Evolutionary conservation across 2,113 vertebrate species (phyloP).

Genomic region (Erythrocercus mccallii): DNA sequence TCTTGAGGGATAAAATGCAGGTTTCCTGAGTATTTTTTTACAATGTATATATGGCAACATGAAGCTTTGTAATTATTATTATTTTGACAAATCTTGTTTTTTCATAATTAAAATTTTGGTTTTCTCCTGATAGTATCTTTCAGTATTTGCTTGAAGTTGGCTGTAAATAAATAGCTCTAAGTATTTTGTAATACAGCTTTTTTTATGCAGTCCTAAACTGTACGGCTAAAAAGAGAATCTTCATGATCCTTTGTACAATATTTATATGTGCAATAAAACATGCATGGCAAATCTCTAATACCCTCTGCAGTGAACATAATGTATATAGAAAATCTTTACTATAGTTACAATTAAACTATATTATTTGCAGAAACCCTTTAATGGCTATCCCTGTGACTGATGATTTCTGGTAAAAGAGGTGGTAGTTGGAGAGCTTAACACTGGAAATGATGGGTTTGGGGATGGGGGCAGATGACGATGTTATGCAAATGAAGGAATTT

Average conservation of each 20-base stretch:
- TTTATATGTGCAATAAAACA: slow-evolving; percentile 75
- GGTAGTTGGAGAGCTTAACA: neutral
- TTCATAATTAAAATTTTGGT: slow-evolving; percentile 67
- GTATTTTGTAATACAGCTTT: slow-evolving; percentile 75
- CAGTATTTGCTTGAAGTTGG: slow-evolving; percentile 66
- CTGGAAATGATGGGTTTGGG: neutral
- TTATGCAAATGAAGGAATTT: neutral
- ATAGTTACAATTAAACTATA: slow-evolving; percentile 77
- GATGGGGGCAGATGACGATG: neutral
- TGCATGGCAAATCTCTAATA: slow-evolving; percentile 47
- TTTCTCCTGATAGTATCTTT: slow-evolving; percentile 70
- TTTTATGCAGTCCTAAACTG: slow-evolving; percentile 61
- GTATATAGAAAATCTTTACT: slow-evolving; percentile 64
- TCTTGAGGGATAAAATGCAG: slow-evolving; percentile 67
- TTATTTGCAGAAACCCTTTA: slow-evolving; percentile 65
- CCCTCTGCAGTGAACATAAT: slow-evolving; percentile 75
- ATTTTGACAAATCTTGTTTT: slow-evolving; percentile 75
- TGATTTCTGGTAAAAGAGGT: neutral
- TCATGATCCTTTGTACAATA: slow-evolving; percentile 70
- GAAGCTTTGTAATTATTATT: slow-evolving; percentile 76
- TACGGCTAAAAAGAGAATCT: slow-evolving; percentile 41
- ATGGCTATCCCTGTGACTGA: neutral
- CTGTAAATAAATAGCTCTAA: slow-evolving; percentile 74
- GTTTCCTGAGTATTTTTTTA: slow-evolving; percentile 75
- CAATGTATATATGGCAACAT: slow-evolving; percentile 72